Percentiles rank a stretch among this genome's conserved stretches.
These are phyloP conservation scores for Aromia moschata DNA, from an alignment of 2,888 invertebrate species.

Conservation along the genomic window DNA sequence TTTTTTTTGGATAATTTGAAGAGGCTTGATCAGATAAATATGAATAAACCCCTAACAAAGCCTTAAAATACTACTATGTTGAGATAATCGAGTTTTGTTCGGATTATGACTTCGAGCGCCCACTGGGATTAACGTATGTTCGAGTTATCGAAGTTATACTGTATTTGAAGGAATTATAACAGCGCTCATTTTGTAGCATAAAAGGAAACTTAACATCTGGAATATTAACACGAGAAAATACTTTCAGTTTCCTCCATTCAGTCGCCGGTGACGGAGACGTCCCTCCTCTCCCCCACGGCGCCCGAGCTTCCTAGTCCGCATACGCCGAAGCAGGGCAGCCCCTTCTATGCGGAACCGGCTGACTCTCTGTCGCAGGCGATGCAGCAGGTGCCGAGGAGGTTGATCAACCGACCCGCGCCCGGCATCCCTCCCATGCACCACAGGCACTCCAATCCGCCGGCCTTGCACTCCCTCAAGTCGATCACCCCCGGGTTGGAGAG, in stretches of 20 bases:
- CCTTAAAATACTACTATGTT: too few relatives aligned
- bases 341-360: constrained; percentile 90
- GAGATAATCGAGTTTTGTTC: too few relatives aligned
- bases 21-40: too few relatives aligned
- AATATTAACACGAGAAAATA: too few relatives aligned
- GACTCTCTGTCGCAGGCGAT: constrained; percentile 75
- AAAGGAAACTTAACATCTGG: too few relatives aligned
- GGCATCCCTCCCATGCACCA: constrained; percentile 55
- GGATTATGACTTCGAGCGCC: too few relatives aligned
- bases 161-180: too few relatives aligned
- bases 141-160: too few relatives aligned
- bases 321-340: constrained; percentile 77
- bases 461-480: constrained; percentile 56
- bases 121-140: too few relatives aligned
- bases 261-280: constrained; percentile 31
- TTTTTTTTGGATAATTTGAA: too few relatives aligned
- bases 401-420: constrained; percentile 46
- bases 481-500: constrained; percentile 58
- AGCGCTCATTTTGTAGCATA: too few relatives aligned
- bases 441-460: constrained; percentile 65
- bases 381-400: constrained; percentile 51
- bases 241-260: constrained; percentile 35
- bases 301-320: constrained; percentile 39
- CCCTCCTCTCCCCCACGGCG: constrained; percentile 29
- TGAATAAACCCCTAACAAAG: too few relatives aligned